phyloP scores from a whole-genome alignment of 1,140 invertebrate species.

The Sarcophaga peregrina region DNA sequence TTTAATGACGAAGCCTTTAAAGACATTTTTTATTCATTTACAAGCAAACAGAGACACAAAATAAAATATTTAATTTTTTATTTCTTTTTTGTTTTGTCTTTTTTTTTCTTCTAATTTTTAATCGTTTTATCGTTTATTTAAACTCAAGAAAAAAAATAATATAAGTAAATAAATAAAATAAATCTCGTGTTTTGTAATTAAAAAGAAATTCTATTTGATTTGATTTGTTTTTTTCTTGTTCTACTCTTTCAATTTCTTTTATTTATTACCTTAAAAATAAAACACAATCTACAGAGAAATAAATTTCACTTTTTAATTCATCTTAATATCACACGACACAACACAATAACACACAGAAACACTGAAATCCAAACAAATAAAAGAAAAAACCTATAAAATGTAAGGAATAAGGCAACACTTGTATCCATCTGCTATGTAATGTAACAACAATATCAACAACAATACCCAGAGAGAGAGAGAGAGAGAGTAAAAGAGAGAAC shows the following conservation, averaged over 20 bases:
- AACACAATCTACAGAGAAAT: neutral
- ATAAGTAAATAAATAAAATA: neutral
- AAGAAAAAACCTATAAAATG: neutral
- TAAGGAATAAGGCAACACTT: neutral
- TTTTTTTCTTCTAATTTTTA: neutral
- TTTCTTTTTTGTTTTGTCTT: neutral
- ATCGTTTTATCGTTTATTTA: neutral
- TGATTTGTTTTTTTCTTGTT: neutral
- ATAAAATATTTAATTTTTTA: neutral
- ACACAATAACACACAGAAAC: neutral
- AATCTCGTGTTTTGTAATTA: conserved; percentile 1
- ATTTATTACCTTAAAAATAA: neutral
- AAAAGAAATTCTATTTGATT: neutral
- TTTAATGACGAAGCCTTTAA: conserved; percentile 57
- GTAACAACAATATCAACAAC: neutral
- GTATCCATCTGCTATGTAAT: neutral
- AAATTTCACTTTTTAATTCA: conserved; percentile 19
- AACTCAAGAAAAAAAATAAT: neutral
- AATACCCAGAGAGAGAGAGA: neutral
- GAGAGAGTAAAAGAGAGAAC: no score
- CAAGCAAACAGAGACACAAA: neutral
- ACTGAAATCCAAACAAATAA: neutral
- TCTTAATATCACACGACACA: neutral
- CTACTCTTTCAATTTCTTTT: neutral
- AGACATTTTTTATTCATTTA: conserved; percentile 50